Evolutionary conservation across 2,113 vertebrate genomes (phyloP).

Genomic region (Pampusana beccarii): DNA sequence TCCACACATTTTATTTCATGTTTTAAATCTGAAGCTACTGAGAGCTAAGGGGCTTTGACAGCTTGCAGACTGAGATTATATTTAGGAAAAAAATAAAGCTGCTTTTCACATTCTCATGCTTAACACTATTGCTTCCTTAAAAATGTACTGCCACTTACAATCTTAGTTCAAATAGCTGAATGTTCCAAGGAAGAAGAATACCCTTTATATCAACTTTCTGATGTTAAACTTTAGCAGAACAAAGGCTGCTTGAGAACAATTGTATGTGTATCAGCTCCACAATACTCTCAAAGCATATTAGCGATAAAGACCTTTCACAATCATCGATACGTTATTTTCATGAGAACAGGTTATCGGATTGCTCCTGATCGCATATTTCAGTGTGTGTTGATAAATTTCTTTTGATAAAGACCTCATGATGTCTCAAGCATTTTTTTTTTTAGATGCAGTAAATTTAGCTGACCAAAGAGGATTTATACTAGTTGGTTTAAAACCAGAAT

Average conservation of each 20-base stretch:
- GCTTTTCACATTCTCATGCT: neutral
- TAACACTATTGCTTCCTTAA: neutral
- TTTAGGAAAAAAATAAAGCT: neutral
- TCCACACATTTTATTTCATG: neutral
- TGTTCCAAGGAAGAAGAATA: too few relatives aligned
- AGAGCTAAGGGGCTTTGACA: neutral
- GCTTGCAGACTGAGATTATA: neutral
- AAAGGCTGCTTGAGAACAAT: too few relatives aligned
- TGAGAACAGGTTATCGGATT: neutral
- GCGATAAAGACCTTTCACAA: neutral
- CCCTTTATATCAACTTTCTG: too few relatives aligned
- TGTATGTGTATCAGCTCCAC: neutral
- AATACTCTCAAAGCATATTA: neutral
- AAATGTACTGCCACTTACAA: neutral
- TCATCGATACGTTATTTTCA: neutral
- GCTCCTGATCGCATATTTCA: neutral
- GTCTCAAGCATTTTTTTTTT: neutral
- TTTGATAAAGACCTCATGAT: neutral
- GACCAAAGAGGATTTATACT: neutral
- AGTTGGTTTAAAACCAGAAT: neutral
- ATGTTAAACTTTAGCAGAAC: neutral
- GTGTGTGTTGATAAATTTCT: neutral
- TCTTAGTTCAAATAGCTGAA: conserved; percentile 15
- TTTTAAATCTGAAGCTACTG: neutral
- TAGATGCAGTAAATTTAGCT: neutral